These are phyloP conservation scores for Cyprinus carpio DNA, from an alignment of 2,113 vertebrate genomes.

Conservation along the genomic window DNA sequence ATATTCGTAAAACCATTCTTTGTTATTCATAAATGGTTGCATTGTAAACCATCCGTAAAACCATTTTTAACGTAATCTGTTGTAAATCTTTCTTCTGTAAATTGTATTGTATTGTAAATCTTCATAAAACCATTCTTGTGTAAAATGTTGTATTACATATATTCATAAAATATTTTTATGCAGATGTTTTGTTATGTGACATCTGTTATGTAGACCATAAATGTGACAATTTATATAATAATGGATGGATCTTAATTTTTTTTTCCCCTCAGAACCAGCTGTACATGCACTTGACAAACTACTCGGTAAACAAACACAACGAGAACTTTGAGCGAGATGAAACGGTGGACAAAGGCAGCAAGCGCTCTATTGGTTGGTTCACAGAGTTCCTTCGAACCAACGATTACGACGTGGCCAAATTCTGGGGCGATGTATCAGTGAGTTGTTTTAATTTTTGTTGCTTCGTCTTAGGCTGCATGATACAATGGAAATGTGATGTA, in stretches of 20 bases:
- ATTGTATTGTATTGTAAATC: background rate
- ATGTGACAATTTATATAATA: background rate
- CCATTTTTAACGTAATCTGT: too few relatives aligned
- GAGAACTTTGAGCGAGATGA: conserved; percentile 94
- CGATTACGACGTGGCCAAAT: conserved; percentile 91
- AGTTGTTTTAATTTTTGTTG: conserved; percentile 65
- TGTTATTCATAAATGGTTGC: too few relatives aligned
- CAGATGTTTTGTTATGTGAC: background rate
- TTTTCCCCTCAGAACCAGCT: conserved; percentile 84
- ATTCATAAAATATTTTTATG: background rate
- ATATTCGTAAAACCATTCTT: background rate
- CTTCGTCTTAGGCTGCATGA: background rate
- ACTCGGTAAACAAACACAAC: conserved; percentile 99
- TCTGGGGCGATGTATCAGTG: conserved; percentile 98
- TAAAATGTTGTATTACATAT: background rate
- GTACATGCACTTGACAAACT: conserved; percentile 98
- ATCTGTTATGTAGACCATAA: background rate
- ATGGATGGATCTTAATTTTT: background rate
- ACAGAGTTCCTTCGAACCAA: conserved; percentile 93
- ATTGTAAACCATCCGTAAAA: too few relatives aligned
- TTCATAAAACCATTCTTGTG: background rate
- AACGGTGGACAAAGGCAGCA: conserved; percentile 95
- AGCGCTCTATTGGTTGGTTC: conserved; percentile 97
- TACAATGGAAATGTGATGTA: too few relatives aligned
- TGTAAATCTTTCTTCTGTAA: too few relatives aligned